Percentiles rank a stretch among this genome's conserved stretches.
phyloP scores from a whole-genome alignment of 2,888 invertebrate species.

The Dryocosmus kuriphilus region DNA sequence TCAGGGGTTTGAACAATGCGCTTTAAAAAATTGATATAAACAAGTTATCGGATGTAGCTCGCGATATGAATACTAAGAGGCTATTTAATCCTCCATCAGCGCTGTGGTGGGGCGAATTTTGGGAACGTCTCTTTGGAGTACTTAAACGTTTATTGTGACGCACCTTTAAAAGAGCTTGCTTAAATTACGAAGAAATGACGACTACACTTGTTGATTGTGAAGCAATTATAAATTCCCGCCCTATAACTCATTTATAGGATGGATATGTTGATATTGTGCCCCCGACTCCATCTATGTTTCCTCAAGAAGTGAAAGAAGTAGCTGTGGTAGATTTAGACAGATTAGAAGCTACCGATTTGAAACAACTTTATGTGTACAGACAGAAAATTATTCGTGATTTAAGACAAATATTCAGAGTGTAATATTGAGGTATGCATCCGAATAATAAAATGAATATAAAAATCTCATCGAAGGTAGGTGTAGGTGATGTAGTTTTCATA shows the following conservation, averaged over 20 bases:
- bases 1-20: slow-evolving; percentile 39
- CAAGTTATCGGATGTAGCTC: background rate
- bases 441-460: slow-evolving; percentile 34
- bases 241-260: slow-evolving; percentile 61
- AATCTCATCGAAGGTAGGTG: background rate
- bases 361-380: slow-evolving; percentile 46
- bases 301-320: slow-evolving; percentile 52
- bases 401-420: slow-evolving; percentile 55
- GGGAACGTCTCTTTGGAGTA: no score
- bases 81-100: slow-evolving; percentile 48
- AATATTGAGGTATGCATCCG: slow-evolving; percentile 53
- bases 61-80: slow-evolving; percentile 42
- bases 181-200: slow-evolving; percentile 61
- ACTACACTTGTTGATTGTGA: slow-evolving; percentile 67
- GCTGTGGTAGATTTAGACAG: slow-evolving; percentile 57
- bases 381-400: slow-evolving; percentile 58
- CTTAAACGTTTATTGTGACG: no score
- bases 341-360: slow-evolving; percentile 38
- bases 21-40: slow-evolving; percentile 27
- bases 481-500: slow-evolving; percentile 1
- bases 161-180: no score
- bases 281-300: slow-evolving; percentile 64
- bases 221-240: slow-evolving; percentile 67
- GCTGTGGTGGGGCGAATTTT: slow-evolving; percentile 49
- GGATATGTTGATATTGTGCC: slow-evolving; percentile 50